phyloP scores from a whole-genome alignment of 2,113 vertebrate genomes.

The Haemorhous mexicanus region DNA sequence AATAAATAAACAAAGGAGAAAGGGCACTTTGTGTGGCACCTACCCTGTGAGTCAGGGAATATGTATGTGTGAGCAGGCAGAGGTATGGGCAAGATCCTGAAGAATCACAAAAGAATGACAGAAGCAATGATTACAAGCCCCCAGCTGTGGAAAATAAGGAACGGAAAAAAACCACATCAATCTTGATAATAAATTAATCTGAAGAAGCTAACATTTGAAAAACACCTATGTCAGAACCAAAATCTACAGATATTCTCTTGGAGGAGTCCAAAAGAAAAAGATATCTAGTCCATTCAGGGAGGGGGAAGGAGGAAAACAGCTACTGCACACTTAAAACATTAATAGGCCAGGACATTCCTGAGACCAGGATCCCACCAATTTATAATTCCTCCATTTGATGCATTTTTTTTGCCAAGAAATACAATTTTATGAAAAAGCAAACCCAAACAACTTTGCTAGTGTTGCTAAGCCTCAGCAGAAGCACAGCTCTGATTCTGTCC shows the following conservation, averaged over 20 bases:
- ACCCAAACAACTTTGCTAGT: neutral
- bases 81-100: neutral
- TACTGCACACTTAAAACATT: neutral
- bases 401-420: neutral
- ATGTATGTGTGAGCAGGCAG: neutral
- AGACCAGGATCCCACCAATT: neutral
- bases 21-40: neutral
- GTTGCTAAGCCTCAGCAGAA: neutral
- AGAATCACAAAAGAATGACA: neutral
- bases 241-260: neutral
- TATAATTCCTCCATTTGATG: neutral
- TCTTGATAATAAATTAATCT: neutral
- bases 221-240: neutral
- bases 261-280: neutral
- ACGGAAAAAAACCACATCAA: neutral
- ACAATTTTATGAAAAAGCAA: neutral
- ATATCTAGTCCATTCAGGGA: neutral
- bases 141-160: neutral
- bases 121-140: neutral
- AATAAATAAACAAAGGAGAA: constrained; percentile 38
- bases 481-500: neutral
- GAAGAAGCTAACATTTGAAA: neutral
- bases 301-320: neutral
- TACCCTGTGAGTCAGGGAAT: neutral
- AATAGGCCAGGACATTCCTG: neutral